These are phyloP conservation scores for Paedocypris micromegethes DNA, from an alignment of 2,797 vertebrate genomes.

Conservation along the genomic window DNA sequence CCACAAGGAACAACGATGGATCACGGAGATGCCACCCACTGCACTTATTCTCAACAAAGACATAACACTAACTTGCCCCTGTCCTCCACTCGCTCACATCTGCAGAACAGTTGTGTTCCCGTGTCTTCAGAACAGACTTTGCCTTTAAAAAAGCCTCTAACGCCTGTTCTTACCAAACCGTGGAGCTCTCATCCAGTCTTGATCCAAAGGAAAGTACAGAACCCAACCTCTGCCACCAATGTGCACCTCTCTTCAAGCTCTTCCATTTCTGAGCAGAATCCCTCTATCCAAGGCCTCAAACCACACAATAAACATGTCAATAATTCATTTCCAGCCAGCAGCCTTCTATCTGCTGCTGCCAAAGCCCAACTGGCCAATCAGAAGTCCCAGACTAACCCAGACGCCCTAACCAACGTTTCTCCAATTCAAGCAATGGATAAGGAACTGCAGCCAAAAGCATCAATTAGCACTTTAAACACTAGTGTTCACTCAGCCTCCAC, in stretches of 20 bases:
- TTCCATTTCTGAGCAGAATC: conserved; percentile 67
- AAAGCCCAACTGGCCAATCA: conserved; percentile 83
- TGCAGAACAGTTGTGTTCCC: conserved; percentile 72
- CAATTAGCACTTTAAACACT: conserved; percentile 88
- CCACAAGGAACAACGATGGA: conserved; percentile 55
- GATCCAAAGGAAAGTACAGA: conserved; percentile 63
- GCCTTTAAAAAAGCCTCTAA: conserved; percentile 43
- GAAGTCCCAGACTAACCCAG: conserved; percentile 62
- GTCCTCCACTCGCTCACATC: conserved; percentile 63
- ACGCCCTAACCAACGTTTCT: conserved; percentile 37
- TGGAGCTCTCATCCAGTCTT: conserved; percentile 55
- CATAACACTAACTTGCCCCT: conserved; percentile 64
- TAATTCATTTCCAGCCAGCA: conserved; percentile 84
- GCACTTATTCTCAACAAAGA: conserved; percentile 67
- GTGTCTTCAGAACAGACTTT: conserved; percentile 50
- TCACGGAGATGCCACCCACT: conserved; percentile 62
- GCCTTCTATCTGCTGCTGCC: conserved; percentile 82
- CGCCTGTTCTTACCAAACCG: conserved; percentile 43
- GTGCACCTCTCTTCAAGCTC: conserved; percentile 72
- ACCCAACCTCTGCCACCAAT: conserved; percentile 60
- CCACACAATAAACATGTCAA: conserved; percentile 62
- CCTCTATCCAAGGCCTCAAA: conserved; percentile 61
- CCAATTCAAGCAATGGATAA: conserved; percentile 55
- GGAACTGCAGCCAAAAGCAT: conserved; percentile 72
- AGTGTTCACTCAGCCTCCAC: conserved; percentile 62